Base-by-base conservation (phyloP, 2,888 invertebrate genomes). In the Resseliella maxima region DNA sequence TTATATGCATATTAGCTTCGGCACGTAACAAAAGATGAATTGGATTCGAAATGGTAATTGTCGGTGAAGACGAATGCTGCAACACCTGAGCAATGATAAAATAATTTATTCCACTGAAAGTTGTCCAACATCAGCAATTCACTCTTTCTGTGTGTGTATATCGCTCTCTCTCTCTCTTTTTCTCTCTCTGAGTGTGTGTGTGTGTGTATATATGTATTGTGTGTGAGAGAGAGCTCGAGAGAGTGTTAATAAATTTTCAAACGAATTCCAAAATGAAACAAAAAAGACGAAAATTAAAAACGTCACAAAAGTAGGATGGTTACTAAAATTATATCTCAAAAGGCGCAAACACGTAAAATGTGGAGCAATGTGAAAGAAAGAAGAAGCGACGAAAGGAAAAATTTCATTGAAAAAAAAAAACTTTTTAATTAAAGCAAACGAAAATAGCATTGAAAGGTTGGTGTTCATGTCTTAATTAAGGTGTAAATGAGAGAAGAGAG, bases 1-100 rank as follows among this genome's bases (percentile, higher is more conserved):
- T 72, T 31, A 50, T 50, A 72, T 72, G 72, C 72, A 72, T 72
- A 72, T 72, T 72, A 72, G 72, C 72, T 72, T 31, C 31, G 35
- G 72, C 72, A 72, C 72, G 72, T 72, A 21, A 5, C 72, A 31
- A 72, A 50, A 24, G 72, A 72, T 72, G 72, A 72, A 72, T 72
- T 5, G 1, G 35, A 31, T 72, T 72, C 15, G 21, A 72, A 35
- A 35, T n/a, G n/a, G 27, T 31, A 72, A 72, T 72, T 72, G 72
- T 72, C 72, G 31, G 72, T 6, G 59, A n/a, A 2, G 12, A 24
- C 59, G 59, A 24, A 59, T 2, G n/a, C n/a, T 21, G n/a, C 50
- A n/a, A n/a, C 50, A 18, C 41, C 41, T 12, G 46, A 15, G 12
- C 59, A 72, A 72, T 72, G 31, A 31, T 31, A 31, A 35, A 72